phyloP scores from a whole-genome alignment of 1,140 invertebrate species.

The Calosoma granatense region DNA sequence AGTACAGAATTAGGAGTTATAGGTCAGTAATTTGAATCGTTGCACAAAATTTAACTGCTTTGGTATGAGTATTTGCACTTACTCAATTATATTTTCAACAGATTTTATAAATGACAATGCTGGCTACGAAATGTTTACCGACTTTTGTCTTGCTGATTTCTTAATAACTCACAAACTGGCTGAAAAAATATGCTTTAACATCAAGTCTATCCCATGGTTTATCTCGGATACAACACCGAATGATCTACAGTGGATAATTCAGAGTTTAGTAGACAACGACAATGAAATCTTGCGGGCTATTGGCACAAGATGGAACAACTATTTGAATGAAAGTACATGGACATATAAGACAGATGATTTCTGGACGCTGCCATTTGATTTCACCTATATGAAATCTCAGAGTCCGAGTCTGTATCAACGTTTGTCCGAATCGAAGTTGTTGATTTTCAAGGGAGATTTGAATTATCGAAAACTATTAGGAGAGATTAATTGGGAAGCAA shows the following conservation, averaged over 20 bases:
- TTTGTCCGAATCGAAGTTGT: conserved; percentile 54
- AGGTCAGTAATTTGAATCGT: conserved; percentile 20
- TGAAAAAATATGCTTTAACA: conserved; percentile 66
- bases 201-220: conserved; percentile 92
- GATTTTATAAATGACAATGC: conserved; percentile 90
- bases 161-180: conserved; percentile 57
- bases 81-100: conserved; percentile 24
- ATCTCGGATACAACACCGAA: conserved; percentile 76
- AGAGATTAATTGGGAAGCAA: conserved; percentile 74
- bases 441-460: conserved; percentile 93
- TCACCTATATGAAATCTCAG: conserved; percentile 61
- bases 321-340: conserved; percentile 41
- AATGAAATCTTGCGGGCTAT: conserved; percentile 32
- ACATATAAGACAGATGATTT: conserved; percentile 53
- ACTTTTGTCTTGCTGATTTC: conserved; percentile 79
- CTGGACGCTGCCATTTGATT: conserved; percentile 82
- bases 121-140: conserved; percentile 86
- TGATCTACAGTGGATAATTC: conserved; percentile 67
- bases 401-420: conserved; percentile 60
- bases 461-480: conserved; percentile 92
- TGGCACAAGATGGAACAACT: conserved; percentile 44
- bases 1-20: conserved; percentile 24
- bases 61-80: neutral
- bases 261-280: conserved; percentile 34
- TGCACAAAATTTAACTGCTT: neutral